phyloP scores from a whole-genome alignment of 1,140 invertebrate species.

The Belonocnema kinseyi region DNA sequence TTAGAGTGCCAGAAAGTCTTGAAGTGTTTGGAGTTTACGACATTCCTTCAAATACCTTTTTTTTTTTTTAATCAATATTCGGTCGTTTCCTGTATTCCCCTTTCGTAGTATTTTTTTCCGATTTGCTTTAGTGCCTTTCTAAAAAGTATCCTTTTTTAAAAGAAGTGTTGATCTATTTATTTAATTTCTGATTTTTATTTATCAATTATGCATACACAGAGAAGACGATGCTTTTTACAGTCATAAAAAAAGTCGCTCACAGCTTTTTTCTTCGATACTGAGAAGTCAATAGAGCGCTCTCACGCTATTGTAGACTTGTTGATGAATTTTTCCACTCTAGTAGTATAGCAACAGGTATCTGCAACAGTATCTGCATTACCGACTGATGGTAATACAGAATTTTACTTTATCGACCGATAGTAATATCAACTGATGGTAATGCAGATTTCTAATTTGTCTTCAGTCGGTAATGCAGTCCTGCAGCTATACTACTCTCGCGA shows the following conservation, averaged over 20 bases:
- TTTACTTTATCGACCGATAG: no score
- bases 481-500: no score
- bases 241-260: background rate
- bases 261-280: background rate
- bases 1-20: background rate
- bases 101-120: conserved; percentile 11
- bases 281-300: no score
- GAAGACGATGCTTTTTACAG: conserved; percentile 9
- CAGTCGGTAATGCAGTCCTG: no score
- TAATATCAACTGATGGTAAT: no score
- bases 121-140: conserved; percentile 8
- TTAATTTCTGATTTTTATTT: conserved; percentile 3
- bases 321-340: no score
- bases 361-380: no score
- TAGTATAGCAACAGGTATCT: no score
- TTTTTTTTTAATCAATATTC: conserved; percentile 7
- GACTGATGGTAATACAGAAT: no score
- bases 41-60: conserved; percentile 12
- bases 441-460: no score
- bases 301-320: no score
- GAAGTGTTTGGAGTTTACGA: conserved; percentile 24
- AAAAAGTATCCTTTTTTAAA: background rate
- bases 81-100: conserved; percentile 1
- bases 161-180: conserved; percentile 28
- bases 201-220: background rate